These are phyloP conservation scores for Enteromius radiatus DNA, from an alignment of 2,797 vertebrate species.

Conservation along the genomic window DNA sequence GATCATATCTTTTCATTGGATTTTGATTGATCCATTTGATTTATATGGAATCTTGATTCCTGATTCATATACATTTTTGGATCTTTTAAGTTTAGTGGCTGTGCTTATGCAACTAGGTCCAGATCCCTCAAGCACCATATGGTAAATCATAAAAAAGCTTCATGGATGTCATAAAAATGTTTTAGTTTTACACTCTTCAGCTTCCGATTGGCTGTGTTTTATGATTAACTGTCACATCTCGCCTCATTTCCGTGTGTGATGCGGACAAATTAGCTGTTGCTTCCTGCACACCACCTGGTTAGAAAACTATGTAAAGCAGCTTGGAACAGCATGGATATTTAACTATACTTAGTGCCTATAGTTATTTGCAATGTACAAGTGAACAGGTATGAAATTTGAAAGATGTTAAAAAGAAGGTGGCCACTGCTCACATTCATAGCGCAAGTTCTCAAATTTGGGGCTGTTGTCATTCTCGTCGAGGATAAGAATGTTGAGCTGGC, in stretches of 20 bases:
- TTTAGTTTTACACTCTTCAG: background rate
- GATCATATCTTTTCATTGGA: background rate
- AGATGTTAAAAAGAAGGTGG: background rate
- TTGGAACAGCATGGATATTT: background rate
- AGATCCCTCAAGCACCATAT: background rate
- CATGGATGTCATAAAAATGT: background rate
- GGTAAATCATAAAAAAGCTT: background rate
- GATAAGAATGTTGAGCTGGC: slow-evolving; percentile 88
- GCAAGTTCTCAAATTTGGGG: slow-evolving; percentile 90
- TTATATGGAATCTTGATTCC: background rate
- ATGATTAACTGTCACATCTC: background rate
- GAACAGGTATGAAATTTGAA: background rate
- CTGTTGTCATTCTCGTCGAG: slow-evolving; percentile 92
- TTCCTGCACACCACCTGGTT: background rate
- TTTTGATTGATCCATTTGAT: background rate
- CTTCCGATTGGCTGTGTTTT: background rate
- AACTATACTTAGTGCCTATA: background rate
- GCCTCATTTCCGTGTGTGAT: background rate
- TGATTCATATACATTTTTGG: too few relatives aligned
- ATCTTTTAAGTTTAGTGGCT: background rate
- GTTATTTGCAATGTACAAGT: background rate
- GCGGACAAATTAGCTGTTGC: background rate
- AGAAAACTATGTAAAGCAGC: background rate
- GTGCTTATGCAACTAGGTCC: background rate
- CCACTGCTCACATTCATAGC: slow-evolving; percentile 86